These are phyloP conservation scores for Hypotaenidia okinawae DNA, from an alignment of 2,797 vertebrate species.

Conservation along the genomic window DNA sequence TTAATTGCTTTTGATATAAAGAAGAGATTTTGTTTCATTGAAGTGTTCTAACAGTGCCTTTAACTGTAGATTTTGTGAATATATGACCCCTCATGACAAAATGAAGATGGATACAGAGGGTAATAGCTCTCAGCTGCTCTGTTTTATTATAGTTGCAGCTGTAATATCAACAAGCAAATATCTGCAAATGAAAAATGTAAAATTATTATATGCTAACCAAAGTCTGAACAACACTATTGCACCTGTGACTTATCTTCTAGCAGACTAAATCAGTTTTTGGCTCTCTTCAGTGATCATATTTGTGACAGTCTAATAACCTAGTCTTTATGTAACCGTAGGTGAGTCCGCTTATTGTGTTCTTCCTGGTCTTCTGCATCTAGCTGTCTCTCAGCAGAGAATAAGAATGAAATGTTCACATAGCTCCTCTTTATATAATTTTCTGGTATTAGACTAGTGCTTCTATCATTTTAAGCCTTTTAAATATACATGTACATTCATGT, in stretches of 20 bases:
- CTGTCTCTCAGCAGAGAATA: neutral
- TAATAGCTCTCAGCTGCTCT: neutral
- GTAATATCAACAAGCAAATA: neutral
- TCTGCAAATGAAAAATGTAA: neutral
- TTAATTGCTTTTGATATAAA: neutral
- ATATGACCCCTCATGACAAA: neutral
- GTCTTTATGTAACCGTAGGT: neutral
- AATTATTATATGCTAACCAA: neutral
- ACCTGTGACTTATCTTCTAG: neutral
- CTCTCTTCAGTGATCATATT: neutral
- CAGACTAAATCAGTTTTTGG: neutral
- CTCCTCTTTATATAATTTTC: neutral
- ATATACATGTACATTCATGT: fast-evolving
- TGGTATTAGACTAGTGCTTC: neutral
- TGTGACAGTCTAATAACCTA: neutral
- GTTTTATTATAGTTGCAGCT: neutral
- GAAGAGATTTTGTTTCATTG: neutral
- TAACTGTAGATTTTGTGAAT: neutral
- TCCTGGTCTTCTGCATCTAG: neutral
- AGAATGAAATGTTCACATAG: neutral
- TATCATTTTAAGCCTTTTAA: neutral
- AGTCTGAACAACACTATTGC: neutral
- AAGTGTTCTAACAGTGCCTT: neutral
- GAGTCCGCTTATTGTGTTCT: neutral
- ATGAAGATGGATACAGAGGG: neutral